Evolutionary conservation across 2,888 invertebrate species (phyloP).

Genomic region (Dysmachus trigonus): DNA sequence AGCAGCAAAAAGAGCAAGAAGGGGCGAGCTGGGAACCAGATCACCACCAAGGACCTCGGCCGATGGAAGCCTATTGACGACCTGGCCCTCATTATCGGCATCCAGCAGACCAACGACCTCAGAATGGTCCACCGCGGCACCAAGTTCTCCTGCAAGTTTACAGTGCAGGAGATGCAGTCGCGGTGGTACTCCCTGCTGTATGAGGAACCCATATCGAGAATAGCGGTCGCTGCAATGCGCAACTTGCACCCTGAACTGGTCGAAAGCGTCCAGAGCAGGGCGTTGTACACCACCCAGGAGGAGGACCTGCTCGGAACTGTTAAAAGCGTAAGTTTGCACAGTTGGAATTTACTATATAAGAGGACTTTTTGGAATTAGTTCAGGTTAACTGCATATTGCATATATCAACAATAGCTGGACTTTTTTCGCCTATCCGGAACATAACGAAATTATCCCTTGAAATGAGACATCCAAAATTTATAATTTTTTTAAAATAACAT

Average conservation of each 20-base stretch:
- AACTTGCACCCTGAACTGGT: conserved; percentile 93
- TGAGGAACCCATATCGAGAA: conserved; percentile 91
- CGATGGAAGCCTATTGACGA: conserved; percentile 99
- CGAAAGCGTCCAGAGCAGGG: conserved; percentile 85
- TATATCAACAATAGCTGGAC: too few species aligned
- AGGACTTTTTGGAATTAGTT: background rate
- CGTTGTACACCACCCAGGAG: conserved; percentile 88
- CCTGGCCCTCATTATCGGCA: conserved; percentile 89
- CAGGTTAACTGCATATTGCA: background rate
- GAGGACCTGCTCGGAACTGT: conserved; percentile 85
- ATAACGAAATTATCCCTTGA: too few species aligned
- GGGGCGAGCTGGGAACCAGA: conserved; percentile 59
- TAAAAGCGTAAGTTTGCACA: conserved; percentile 71
- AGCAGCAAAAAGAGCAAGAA: conserved; percentile 53
- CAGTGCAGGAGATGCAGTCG: conserved; percentile 90
- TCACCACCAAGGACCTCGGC: conserved; percentile 85
- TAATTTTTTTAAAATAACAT: too few species aligned
- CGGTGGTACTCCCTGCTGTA: conserved; percentile 96
- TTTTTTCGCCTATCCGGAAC: too few species aligned
- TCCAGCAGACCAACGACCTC: conserved; percentile 88
- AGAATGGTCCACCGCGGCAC: conserved; percentile 87
- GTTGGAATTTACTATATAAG: background rate
- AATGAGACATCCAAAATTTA: too few species aligned
- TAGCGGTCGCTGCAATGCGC: conserved; percentile 91
- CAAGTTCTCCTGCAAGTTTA: conserved; percentile 95